Base-by-base conservation (phyloP, 2,797 vertebrate genomes). In the Macropus fuliginosus region DNA sequence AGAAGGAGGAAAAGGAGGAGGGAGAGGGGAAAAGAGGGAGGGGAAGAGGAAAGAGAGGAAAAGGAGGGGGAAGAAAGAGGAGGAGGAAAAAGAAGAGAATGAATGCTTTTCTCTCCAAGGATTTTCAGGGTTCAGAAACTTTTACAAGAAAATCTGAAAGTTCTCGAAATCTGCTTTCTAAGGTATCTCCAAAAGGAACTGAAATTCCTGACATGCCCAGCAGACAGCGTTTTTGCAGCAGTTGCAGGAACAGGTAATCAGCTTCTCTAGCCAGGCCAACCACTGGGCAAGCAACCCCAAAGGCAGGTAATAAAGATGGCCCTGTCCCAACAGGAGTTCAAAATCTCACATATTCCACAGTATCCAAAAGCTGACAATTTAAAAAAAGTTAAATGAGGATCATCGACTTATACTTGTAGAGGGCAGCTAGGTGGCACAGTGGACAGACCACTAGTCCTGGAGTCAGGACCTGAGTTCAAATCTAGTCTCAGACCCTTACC, bases 81-180 rank as follows among this genome's bases (percentile, higher is more conserved):
- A 21, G 5, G 13, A 11, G 27, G 62, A n/a, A 12, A 0, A 0
- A 2, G 12, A 66, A 40, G 2, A 87, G 14, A 89, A 46, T 92
- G 90, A 55, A 87, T 13, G 1, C 55, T 50, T 93, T 50, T 90
- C 92, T 92, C 62, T 11, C 87, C 91, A 16, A 55, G 8, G 54
- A 66, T 94, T 91, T 92, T 96, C 66, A 90, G 55, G 56, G 94
- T 81, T 96, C 93, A 94, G 89, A 40, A 89, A 56, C 31, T 94
- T 95, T 94, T 92, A 95, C 29, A n/a, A 56, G 90, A n/a, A 93
- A 91, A 59, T 87, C 55, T 66, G 95, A 66, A 93, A 81, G 55
- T 8, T 74, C 92, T 18, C 8, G 14, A 55, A 74, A 90, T 29
- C 94, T 18, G 28, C n/a, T 18, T 54, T 74, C 54, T n/a, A n/a